Percentiles rank a stretch among this genome's conserved stretches.
Conservation (phyloP, 2,113 vertebrate genomes). For the Rhynchomys soricoides region DNA sequence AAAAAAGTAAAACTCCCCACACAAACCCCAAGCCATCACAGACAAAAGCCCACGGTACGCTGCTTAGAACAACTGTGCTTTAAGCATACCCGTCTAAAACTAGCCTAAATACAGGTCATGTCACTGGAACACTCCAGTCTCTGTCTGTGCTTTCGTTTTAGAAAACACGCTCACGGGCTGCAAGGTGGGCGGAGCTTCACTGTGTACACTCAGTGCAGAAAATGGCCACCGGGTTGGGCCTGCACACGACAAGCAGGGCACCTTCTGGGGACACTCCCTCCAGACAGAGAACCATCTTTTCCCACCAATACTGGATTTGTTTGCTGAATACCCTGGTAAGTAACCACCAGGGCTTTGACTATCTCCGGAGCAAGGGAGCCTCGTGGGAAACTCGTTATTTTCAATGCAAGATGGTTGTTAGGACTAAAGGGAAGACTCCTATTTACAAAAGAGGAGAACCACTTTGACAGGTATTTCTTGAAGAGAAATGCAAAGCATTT, state of each 20-base stretch:
- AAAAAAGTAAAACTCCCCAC: constrained; percentile 24
- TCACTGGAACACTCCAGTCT: constrained; percentile 46
- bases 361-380: constrained; percentile 29
- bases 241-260: neutral
- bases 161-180: constrained; percentile 65
- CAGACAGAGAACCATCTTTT: neutral
- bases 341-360: constrained; percentile 41
- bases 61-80: constrained; percentile 53
- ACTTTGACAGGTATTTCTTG: constrained; percentile 25
- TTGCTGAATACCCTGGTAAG: constrained; percentile 52
- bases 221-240: constrained; percentile 71
- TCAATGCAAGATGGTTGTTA: constrained; percentile 12
- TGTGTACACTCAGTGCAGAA: constrained; percentile 55
- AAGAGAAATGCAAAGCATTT: neutral
- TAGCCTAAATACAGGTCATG: constrained; percentile 33
- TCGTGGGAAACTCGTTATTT: constrained; percentile 1
- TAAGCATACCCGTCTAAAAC: constrained; percentile 47
- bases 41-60: neutral
- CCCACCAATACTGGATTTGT: neutral
- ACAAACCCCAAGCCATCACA: constrained; percentile 11
- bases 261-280: neutral
- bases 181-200: constrained; percentile 37
- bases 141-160: constrained; percentile 78
- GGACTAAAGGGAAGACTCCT: constrained; percentile 8
- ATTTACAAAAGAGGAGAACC: neutral